phyloP scores from a whole-genome alignment of 2,888 invertebrate species.

The Pyrochroa serraticornis region DNA sequence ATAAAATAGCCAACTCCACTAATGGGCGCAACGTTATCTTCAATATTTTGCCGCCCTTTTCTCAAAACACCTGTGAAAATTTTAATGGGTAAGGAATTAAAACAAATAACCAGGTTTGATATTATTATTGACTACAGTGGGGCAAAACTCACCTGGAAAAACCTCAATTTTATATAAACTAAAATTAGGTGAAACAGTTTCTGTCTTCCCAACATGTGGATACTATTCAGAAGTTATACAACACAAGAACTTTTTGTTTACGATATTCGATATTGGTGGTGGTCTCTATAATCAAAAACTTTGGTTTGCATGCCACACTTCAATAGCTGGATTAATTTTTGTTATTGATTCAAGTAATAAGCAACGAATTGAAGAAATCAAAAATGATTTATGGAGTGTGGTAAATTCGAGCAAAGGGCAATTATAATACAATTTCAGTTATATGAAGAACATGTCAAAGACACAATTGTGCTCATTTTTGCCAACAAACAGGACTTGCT shows the following conservation, averaged over 20 bases:
- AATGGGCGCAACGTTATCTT: slow-evolving; percentile 97
- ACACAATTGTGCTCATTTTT: slow-evolving; percentile 89
- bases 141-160: slow-evolving; percentile 97
- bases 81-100: slow-evolving; percentile 81
- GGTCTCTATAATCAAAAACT: slow-evolving; percentile 97
- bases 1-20: too few species aligned
- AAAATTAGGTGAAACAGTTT: slow-evolving; percentile 97
- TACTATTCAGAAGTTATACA: slow-evolving; percentile 99
- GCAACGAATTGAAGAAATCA: slow-evolving; percentile 92
- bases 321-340: slow-evolving; percentile 95
- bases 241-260: slow-evolving; percentile 99
- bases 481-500: slow-evolving; percentile 96
- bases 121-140: slow-evolving; percentile 68
- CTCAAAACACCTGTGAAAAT: slow-evolving; percentile 99
- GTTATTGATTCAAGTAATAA: slow-evolving; percentile 98
- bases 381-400: slow-evolving; percentile 90
- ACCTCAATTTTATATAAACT: slow-evolving; percentile 97
- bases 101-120: background rate
- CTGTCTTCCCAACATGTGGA: slow-evolving; percentile 98
- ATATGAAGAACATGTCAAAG: slow-evolving; percentile 89
- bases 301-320: slow-evolving; percentile 99
- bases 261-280: slow-evolving; percentile 99
- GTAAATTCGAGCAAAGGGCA: slow-evolving; percentile 58
- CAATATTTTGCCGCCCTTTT: slow-evolving; percentile 90
- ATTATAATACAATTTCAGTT: slow-evolving; percentile 51